Evolutionary conservation across 1,140 invertebrate species (phyloP).

Genomic region (Potamilus streckersoni): DNA sequence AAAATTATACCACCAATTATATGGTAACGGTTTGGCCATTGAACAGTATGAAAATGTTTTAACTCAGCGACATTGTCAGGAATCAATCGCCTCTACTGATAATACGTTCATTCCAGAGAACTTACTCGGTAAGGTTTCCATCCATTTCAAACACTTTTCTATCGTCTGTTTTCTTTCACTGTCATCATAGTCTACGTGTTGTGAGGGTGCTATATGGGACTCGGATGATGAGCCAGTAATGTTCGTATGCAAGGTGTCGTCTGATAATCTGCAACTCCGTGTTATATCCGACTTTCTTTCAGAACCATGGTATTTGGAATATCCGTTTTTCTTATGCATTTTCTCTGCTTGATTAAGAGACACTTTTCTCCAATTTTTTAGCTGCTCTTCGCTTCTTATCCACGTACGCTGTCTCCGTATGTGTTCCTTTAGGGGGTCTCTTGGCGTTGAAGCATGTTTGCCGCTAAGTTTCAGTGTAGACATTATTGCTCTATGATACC

Average conservation of each 20-base stretch:
- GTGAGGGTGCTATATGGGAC: background rate
- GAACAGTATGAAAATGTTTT: too few species aligned
- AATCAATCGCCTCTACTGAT: too few species aligned
- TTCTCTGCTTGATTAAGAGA: constrained; percentile 13
- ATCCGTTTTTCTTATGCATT: constrained; percentile 19
- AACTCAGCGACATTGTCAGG: too few species aligned
- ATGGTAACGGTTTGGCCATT: too few species aligned
- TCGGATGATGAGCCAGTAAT: constrained; percentile 31
- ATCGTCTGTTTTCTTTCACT: constrained; percentile 39
- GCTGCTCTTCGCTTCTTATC: constrained; percentile 39
- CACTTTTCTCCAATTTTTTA: constrained; percentile 42
- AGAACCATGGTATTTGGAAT: constrained; percentile 24
- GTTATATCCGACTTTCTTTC: constrained; percentile 45
- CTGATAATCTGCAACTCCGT: constrained; percentile 40
- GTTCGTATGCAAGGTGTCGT: constrained; percentile 32
- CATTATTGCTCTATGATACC: constrained; percentile 19
- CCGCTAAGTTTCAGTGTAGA: constrained; percentile 28
- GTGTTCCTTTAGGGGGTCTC: constrained; percentile 30
- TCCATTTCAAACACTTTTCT: constrained; percentile 45
- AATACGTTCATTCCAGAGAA: constrained; percentile 48
- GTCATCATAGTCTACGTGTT: constrained; percentile 32
- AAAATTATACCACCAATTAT: too few species aligned
- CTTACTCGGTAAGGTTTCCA: constrained; percentile 45
- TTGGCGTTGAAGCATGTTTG: constrained; percentile 26
- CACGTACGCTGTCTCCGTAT: constrained; percentile 38